A percentile compares a stretch with the other conserved stretches of the same genome.
These are phyloP conservation scores for Epinephelus moara DNA, from an alignment of 2,113 vertebrate genomes.

Conservation along the genomic window DNA sequence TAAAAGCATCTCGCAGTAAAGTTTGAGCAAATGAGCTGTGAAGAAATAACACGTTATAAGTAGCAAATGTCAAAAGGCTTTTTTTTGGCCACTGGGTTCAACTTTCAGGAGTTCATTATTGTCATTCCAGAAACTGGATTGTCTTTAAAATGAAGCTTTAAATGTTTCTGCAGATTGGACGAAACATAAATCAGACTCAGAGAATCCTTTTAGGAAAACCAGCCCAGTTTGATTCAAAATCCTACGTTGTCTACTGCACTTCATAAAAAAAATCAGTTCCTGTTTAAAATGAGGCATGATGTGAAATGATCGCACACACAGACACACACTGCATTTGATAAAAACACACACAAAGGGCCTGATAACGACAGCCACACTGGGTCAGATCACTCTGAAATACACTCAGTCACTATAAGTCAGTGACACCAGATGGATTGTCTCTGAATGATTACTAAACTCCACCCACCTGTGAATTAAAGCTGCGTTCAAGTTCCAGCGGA, in stretches of 20 bases:
- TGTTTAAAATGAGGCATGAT: conserved; percentile 67
- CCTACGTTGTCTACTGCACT: conserved; percentile 45
- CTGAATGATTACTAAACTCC: not conserved
- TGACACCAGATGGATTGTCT: conserved; percentile 4
- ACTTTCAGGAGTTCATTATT: not conserved
- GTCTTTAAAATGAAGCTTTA: not conserved
- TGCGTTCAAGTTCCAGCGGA: not conserved
- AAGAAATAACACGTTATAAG: not conserved
- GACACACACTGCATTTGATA: conserved; percentile 27
- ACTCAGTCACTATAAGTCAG: not conserved
- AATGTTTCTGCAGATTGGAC: conserved; percentile 1
- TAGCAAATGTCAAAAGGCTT: not conserved
- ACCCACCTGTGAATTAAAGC: not conserved
- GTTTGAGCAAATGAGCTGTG: not conserved
- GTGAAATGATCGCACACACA: conserved; percentile 56
- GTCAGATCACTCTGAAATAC: conserved; percentile 21
- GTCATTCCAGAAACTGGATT: not conserved
- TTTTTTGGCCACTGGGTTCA: not conserved
- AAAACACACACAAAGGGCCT: conserved; percentile 47
- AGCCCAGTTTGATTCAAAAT: conserved; percentile 41
- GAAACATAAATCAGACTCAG: not conserved
- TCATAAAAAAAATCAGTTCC: conserved; percentile 28
- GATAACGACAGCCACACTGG: conserved; percentile 24
- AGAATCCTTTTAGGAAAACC: conserved; percentile 50
- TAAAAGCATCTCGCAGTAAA: conserved; percentile 21